A percentile compares a stretch with the other conserved stretches of the same genome.
phyloP scores from a whole-genome alignment of 2,888 invertebrate species.

The Salticus scenicus region DNA sequence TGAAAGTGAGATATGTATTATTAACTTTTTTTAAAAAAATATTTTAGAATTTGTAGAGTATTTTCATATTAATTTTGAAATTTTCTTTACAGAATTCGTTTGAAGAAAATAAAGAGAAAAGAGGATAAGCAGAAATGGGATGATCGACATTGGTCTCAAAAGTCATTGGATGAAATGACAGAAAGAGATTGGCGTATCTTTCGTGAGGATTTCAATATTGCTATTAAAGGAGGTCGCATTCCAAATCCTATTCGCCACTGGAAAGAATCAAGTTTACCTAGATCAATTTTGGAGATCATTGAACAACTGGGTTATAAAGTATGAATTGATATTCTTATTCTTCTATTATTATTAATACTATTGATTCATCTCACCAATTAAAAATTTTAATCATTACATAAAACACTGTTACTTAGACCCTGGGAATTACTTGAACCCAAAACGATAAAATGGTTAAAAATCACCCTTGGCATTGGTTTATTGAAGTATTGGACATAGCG shows the following conservation, averaged over 20 bases:
- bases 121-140: constrained; percentile 99
- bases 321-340: neutral
- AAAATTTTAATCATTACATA: too few relatives aligned
- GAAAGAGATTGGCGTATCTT: constrained; percentile 99
- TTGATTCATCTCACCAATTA: too few relatives aligned
- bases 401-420: too few relatives aligned
- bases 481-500: too few relatives aligned
- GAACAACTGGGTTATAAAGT: constrained; percentile 92
- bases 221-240: constrained; percentile 89
- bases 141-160: constrained; percentile 99
- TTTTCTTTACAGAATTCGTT: constrained; percentile 79
- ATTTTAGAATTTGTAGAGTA: too few relatives aligned
- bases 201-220: constrained; percentile 98
- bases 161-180: constrained; percentile 94
- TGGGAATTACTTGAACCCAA: too few relatives aligned
- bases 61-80: too few relatives aligned
- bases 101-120: constrained; percentile 93
- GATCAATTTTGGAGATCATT: constrained; percentile 94
- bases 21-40: too few relatives aligned
- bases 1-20: too few relatives aligned
- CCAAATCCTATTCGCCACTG: constrained; percentile 96
- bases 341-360: too few relatives aligned
- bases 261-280: constrained; percentile 93
- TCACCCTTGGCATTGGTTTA: too few relatives aligned
- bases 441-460: too few relatives aligned